Percentiles rank a stretch among this genome's conserved stretches.
Conservation (phyloP, 1,140 invertebrate genomes). For the Streblospio benedicti region DNA sequence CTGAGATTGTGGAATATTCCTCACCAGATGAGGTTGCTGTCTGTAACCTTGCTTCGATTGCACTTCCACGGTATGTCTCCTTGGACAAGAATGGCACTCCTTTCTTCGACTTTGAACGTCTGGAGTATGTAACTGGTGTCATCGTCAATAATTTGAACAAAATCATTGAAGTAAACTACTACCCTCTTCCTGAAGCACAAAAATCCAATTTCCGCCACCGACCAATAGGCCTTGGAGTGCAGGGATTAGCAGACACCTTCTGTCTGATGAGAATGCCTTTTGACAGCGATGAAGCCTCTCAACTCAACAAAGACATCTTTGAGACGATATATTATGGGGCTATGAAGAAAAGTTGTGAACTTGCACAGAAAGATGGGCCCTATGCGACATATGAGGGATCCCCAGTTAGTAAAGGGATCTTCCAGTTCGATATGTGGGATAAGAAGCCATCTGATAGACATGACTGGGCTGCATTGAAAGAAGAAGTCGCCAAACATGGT, state of each 20-base stretch:
- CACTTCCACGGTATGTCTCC: conserved; percentile 92
- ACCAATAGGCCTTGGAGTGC: conserved; percentile 91
- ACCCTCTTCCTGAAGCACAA: conserved; percentile 79
- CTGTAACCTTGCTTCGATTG: conserved; percentile 96
- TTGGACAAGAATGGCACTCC: conserved; percentile 48
- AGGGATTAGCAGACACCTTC: conserved; percentile 94
- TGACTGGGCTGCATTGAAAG: conserved; percentile 77
- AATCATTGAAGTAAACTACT: conserved; percentile 95
- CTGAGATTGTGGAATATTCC: conserved; percentile 89
- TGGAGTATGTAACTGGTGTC: conserved; percentile 80
- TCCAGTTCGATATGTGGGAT: conserved; percentile 98
- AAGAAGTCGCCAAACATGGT: conserved; percentile 65
- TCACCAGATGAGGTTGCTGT: conserved; percentile 90
- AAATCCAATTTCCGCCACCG: conserved; percentile 84
- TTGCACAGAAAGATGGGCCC: conserved; percentile 74
- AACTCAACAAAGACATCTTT: conserved; percentile 92
- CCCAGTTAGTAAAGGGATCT: conserved; percentile 88
- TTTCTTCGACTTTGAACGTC: conserved; percentile 85
- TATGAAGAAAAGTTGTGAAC: conserved; percentile 89
- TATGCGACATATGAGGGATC: conserved; percentile 87
- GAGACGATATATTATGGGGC: conserved; percentile 97
- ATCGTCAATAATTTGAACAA: conserved; percentile 90
- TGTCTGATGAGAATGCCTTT: conserved; percentile 87
- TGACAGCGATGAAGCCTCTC: conserved; percentile 64
- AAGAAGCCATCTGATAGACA: conserved; percentile 77